Percentiles rank a stretch among this genome's conserved stretches.
Conservation (phyloP, 2,113 vertebrate genomes). For the Daboia siamensis region DNA sequence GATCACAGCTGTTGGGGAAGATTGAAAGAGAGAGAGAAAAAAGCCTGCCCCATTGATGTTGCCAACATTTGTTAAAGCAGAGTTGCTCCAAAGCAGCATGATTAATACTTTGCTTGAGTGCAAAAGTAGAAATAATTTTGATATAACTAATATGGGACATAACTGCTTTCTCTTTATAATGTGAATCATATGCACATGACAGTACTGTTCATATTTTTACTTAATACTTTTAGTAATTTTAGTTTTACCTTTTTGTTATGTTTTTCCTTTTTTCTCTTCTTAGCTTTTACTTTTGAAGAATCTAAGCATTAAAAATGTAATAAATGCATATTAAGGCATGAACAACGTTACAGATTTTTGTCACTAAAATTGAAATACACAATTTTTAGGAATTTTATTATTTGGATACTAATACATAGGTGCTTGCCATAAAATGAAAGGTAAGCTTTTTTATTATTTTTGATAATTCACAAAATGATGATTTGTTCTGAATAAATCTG, state of each 20-base stretch:
- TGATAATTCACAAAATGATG: not conserved
- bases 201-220: not conserved
- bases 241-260: conserved; percentile 79
- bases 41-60: too few species aligned
- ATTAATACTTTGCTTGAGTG: not conserved
- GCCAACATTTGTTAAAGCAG: not conserved
- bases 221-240: not conserved
- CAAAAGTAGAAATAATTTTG: not conserved
- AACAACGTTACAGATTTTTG: conserved; percentile 17
- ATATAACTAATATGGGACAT: not conserved
- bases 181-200: not conserved
- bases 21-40: not conserved
- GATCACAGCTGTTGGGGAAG: not conserved
- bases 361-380: not conserved
- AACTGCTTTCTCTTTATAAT: not conserved
- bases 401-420: not conserved
- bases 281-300: conserved; percentile 76
- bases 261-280: conserved; percentile 86
- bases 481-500: not conserved
- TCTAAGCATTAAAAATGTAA: conserved; percentile 45
- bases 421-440: not conserved
- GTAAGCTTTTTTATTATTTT: not conserved
- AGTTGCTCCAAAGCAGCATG: not conserved
- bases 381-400: not conserved
- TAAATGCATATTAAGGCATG: not conserved